These are phyloP conservation scores for Tipula lateralis DNA, from an alignment of 2,888 invertebrate species.

Conservation along the genomic window DNA sequence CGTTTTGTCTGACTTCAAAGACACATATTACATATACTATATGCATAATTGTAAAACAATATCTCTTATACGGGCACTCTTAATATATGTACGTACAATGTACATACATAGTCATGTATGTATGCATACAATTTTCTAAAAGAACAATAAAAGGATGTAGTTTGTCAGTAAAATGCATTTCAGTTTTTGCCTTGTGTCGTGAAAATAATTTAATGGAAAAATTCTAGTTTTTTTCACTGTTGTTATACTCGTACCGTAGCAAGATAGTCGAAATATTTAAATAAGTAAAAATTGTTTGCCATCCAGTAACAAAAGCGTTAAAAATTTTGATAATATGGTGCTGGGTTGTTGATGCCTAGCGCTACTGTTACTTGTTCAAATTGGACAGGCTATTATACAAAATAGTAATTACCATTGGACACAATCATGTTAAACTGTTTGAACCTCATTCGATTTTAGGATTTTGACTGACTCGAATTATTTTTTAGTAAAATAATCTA, in stretches of 20 bases:
- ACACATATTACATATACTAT: neutral
- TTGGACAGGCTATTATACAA: too few relatives aligned
- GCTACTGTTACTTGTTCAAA: too few relatives aligned
- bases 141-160: neutral
- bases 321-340: neutral
- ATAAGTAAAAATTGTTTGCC: neutral
- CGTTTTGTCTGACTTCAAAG: too few relatives aligned
- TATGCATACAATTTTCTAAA: neutral
- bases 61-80: too few relatives aligned
- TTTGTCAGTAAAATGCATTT: neutral
- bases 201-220: neutral
- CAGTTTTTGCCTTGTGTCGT: neutral
- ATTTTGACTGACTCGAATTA: too few relatives aligned
- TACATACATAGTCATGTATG: neutral
- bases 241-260: neutral
- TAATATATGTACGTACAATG: too few relatives aligned
- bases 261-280: neutral
- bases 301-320: neutral
- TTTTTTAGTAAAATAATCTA: too few relatives aligned
- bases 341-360: neutral
- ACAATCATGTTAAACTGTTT: too few relatives aligned
- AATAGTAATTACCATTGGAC: too few relatives aligned
- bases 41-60: too few relatives aligned
- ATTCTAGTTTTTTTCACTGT: neutral
- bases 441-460: too few relatives aligned